These are phyloP conservation scores for Anomalospiza imberbis DNA, from an alignment of 2,797 vertebrate species.

Conservation along the genomic window DNA sequence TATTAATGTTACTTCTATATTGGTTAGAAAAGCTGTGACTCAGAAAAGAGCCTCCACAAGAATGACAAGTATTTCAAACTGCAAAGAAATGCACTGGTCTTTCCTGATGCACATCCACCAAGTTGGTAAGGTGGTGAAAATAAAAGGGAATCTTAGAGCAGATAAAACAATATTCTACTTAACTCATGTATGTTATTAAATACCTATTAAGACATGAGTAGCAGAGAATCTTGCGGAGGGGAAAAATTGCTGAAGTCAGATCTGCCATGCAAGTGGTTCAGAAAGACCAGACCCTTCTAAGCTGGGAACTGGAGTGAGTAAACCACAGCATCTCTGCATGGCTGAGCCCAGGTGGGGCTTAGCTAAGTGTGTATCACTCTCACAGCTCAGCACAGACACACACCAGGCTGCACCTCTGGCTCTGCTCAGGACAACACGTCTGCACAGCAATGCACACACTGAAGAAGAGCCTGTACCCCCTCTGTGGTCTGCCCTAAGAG, in stretches of 20 bases:
- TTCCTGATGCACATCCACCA: neutral
- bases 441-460: neutral
- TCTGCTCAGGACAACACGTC: neutral
- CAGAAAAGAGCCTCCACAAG: slow-evolving; percentile 7
- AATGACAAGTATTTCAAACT: slow-evolving; percentile 4
- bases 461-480: rapidly evolving
- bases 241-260: neutral
- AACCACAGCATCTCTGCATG: neutral
- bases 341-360: neutral
- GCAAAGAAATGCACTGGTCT: neutral
- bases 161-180: neutral
- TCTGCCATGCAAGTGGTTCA: rapidly evolving
- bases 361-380: neutral
- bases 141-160: neutral
- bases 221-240: neutral
- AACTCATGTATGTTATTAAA: neutral
- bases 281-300: neutral
- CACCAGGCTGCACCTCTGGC: neutral
- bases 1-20: neutral
- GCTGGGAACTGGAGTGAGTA: neutral
- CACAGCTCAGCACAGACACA: neutral
- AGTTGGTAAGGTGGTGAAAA: neutral
- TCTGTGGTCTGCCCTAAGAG: neutral
- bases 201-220: neutral
- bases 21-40: slow-evolving; percentile 17